Evolutionary conservation across 2,797 vertebrate species (phyloP).

Genomic region (Myotis myotis): DNA sequence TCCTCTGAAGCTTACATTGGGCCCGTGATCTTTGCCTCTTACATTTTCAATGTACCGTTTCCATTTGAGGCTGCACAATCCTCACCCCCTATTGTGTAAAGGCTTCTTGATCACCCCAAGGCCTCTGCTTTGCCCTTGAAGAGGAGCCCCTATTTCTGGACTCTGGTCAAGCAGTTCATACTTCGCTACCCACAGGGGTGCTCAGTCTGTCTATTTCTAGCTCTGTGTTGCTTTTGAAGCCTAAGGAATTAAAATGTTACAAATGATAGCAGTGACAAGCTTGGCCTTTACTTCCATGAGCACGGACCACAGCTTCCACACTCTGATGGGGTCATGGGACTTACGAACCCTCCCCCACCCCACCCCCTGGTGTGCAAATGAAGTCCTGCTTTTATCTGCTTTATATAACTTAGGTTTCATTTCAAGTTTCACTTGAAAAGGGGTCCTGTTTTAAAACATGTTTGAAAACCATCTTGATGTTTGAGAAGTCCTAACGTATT

Average conservation of each 20-base stretch:
- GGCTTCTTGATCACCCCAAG: not conserved
- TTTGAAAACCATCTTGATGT: not conserved
- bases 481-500: not conserved
- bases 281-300: not conserved
- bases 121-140: not conserved
- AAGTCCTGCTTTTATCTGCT: slow-evolving; percentile 46
- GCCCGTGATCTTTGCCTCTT: not conserved
- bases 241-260: slow-evolving; percentile 14
- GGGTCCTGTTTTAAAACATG: slow-evolving; percentile 1
- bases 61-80: slow-evolving; percentile 9
- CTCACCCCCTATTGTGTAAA: not conserved
- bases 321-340: not conserved
- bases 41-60: not conserved
- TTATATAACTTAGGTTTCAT: not conserved
- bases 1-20: not conserved
- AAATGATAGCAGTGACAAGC: not conserved
- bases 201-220: slow-evolving; percentile 41
- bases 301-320: not conserved
- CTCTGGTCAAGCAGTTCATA: slow-evolving; percentile 36
- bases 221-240: slow-evolving; percentile 50
- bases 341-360: not conserved
- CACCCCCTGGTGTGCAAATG: not conserved
- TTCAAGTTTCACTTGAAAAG: slow-evolving; percentile 35
- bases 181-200: not conserved
- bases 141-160: slow-evolving; percentile 28